These are phyloP conservation scores for Bambusicola thoracicus DNA, from an alignment of 2,113 vertebrate species.

Conservation along the genomic window DNA sequence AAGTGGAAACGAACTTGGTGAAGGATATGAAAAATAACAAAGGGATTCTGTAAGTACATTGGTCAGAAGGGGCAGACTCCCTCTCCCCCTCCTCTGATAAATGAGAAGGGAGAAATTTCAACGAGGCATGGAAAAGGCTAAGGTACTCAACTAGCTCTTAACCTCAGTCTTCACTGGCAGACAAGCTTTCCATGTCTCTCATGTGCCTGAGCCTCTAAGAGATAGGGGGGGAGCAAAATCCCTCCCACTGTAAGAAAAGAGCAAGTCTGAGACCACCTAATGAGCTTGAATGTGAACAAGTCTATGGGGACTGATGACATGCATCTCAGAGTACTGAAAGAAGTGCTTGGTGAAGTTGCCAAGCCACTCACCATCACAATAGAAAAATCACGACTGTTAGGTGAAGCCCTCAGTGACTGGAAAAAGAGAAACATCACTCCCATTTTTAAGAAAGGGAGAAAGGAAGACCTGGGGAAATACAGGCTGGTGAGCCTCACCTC, in stretches of 20 bases:
- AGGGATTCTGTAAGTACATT: background rate
- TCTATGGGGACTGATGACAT: background rate
- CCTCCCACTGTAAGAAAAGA: background rate
- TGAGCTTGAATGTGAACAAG: background rate
- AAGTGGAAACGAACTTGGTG: background rate
- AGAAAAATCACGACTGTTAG: background rate
- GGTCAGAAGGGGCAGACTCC: background rate
- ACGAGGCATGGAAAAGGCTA: background rate
- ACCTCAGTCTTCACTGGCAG: background rate
- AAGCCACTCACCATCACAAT: background rate
- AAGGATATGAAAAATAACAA: background rate
- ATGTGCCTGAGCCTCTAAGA: background rate
- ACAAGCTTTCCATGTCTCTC: background rate
- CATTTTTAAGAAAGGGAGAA: no score
- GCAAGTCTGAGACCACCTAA: background rate
- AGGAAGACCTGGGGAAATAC: no score
- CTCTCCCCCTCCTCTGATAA: background rate
- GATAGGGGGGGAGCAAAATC: background rate
- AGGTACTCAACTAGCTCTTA: background rate
- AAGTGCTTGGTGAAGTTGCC: background rate
- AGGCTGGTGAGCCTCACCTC: no score
- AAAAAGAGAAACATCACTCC: no score
- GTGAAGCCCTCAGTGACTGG: no score
- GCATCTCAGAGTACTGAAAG: background rate
- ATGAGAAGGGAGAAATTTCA: background rate